These are phyloP conservation scores for Aromia moschata DNA, from an alignment of 2,888 invertebrate genomes.

Conservation along the genomic window DNA sequence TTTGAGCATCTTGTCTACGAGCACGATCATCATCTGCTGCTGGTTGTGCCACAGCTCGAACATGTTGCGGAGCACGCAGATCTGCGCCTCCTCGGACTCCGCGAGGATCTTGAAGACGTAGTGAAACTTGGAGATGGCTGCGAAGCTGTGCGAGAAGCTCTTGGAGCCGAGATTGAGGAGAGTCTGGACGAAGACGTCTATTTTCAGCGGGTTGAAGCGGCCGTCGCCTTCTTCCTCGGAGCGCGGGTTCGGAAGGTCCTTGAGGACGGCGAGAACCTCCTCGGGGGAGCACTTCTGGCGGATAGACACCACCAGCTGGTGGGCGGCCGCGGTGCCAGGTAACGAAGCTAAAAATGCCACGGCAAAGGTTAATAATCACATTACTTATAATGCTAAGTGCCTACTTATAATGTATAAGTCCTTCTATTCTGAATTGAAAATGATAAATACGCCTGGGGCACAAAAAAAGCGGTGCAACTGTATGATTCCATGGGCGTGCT, in stretches of 20 bases:
- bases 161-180: slow-evolving; percentile 93
- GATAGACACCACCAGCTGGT: slow-evolving; percentile 86
- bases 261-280: slow-evolving; percentile 86
- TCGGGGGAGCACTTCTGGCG: slow-evolving; percentile 90
- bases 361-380: too few relatives aligned
- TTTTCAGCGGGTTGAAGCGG: slow-evolving; percentile 90
- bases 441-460: too few relatives aligned
- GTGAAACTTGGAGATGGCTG: slow-evolving; percentile 97
- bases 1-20: slow-evolving; percentile 97
- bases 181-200: slow-evolving; percentile 97
- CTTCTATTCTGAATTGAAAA: too few relatives aligned
- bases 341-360: slow-evolving; percentile 77
- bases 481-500: too few relatives aligned
- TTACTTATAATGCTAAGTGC: too few relatives aligned
- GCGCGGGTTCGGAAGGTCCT: slow-evolving; percentile 84
- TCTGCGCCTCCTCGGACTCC: slow-evolving; percentile 95
- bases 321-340: slow-evolving; percentile 84
- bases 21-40: slow-evolving; percentile 96
- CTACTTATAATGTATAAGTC: too few relatives aligned
- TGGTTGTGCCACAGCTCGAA: slow-evolving; percentile 96
- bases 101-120: slow-evolving; percentile 91
- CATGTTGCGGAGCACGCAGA: slow-evolving; percentile 89
- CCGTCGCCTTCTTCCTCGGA: slow-evolving; percentile 79
- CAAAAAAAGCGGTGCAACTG: too few relatives aligned
- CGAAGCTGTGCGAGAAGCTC: slow-evolving; percentile 98